These are phyloP conservation scores for Silurus meridionalis DNA, from an alignment of 2,113 vertebrate genomes.

Conservation along the genomic window DNA sequence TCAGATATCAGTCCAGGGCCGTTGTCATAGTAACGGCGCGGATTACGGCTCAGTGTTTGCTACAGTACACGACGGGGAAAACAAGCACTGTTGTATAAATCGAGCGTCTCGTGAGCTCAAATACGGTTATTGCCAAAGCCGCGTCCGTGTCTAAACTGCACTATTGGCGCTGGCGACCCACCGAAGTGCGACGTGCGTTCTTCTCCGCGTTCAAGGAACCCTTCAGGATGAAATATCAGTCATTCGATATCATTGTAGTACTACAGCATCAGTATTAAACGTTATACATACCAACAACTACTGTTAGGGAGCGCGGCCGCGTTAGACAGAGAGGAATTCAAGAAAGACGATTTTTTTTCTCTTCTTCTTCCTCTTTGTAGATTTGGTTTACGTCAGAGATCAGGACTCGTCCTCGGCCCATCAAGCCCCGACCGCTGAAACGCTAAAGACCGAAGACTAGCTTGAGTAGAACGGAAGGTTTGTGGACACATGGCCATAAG, in stretches of 20 bases:
- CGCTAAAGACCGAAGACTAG: no score
- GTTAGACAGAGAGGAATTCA: not conserved
- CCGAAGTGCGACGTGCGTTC: not conserved
- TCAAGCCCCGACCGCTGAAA: no score
- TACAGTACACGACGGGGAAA: slow-evolving; percentile 4
- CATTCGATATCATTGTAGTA: not conserved
- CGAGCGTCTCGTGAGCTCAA: not conserved
- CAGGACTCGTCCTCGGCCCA: no score
- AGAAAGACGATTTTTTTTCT: no score
- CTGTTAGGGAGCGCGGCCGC: not conserved
- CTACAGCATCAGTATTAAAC: not conserved
- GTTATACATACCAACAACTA: not conserved
- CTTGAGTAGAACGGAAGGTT: no score
- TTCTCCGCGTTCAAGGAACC: not conserved
- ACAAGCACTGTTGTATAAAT: not conserved
- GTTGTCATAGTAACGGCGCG: slow-evolving; percentile 50
- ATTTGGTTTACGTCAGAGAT: no score
- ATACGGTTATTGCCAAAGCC: not conserved
- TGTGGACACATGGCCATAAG: no score
- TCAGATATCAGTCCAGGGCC: slow-evolving; percentile 36
- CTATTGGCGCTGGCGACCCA: not conserved
- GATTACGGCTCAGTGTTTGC: slow-evolving; percentile 11
- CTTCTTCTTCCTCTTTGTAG: no score
- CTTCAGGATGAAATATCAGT: not conserved
- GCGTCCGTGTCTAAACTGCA: not conserved